phyloP scores from a whole-genome alignment of 2,797 vertebrate genomes.

The Furcifer pardalis region DNA sequence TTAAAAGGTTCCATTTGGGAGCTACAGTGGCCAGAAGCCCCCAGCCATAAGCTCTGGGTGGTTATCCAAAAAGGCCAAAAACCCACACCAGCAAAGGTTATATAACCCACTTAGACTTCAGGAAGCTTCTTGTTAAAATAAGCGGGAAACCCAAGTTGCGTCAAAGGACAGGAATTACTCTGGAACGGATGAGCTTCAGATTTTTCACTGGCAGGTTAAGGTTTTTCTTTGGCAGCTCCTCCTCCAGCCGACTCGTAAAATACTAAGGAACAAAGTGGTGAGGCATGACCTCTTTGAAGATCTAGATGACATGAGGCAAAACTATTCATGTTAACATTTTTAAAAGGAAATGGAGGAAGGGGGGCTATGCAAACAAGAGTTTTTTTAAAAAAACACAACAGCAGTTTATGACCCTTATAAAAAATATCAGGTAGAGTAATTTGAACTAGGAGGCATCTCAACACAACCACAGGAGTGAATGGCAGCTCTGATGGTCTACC shows the following conservation, averaged over 20 bases:
- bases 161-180: slow-evolving; percentile 9
- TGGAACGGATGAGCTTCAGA: not conserved
- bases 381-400: not conserved
- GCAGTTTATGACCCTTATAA: too few species aligned
- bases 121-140: slow-evolving; percentile 11
- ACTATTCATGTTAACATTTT: not conserved
- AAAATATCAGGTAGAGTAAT: too few species aligned
- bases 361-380: not conserved
- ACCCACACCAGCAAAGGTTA: not conserved
- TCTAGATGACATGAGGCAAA: not conserved
- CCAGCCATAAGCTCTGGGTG: not conserved
- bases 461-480: too few species aligned
- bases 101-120: not conserved
- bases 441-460: too few species aligned
- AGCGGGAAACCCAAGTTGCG: not conserved
- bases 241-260: slow-evolving; percentile 14
- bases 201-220: not conserved
- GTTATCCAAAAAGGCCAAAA: not conserved
- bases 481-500: too few species aligned
- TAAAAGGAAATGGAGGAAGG: not conserved
- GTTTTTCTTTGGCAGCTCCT: slow-evolving; percentile 4
- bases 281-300: slow-evolving; percentile 5
- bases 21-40: too few species aligned
- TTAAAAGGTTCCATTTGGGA: too few species aligned
- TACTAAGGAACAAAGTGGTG: not conserved